Percentiles rank a stretch among this genome's conserved stretches.
Evolutionary conservation across 64 coral and sea anemone genomes (phyloP).

Genomic region (Stichodactyla helianthus): DNA sequence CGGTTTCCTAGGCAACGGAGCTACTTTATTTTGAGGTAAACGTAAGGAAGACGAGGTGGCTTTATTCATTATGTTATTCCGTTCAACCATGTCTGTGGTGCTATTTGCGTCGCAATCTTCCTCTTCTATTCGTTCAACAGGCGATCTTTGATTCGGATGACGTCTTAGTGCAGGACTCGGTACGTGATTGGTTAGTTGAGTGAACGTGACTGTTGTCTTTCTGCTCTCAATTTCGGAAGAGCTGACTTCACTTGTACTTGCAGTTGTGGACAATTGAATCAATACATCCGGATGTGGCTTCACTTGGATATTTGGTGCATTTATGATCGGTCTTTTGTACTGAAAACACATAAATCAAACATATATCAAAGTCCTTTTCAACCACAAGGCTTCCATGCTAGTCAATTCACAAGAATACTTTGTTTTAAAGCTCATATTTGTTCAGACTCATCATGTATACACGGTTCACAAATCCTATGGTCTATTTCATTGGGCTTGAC

Average conservation of each 20-base stretch:
- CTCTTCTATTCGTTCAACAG: slow-evolving; percentile 8
- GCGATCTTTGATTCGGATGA: background rate
- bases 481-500: too few relatives aligned
- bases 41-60: background rate
- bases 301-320: slow-evolving; percentile 42
- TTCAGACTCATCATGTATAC: too few relatives aligned
- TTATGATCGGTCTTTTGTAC: background rate
- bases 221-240: background rate
- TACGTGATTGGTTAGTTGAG: background rate
- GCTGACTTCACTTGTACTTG: background rate
- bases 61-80: background rate
- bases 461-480: too few relatives aligned
- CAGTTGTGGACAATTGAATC: slow-evolving; percentile 11
- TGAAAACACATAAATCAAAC: background rate
- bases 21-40: slow-evolving; percentile 8
- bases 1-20: slow-evolving; percentile 6
- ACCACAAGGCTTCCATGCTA: too few relatives aligned
- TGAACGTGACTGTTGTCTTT: background rate
- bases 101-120: background rate
- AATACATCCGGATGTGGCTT: slow-evolving; percentile 54
- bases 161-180: background rate
- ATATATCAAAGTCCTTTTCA: background rate
- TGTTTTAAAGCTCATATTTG: too few relatives aligned
- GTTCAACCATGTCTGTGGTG: background rate
- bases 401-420: too few relatives aligned